A percentile compares a stretch with the other conserved stretches of the same genome.
Conservation (phyloP, 2,888 invertebrate genomes). For the Amblyteles armatorius region DNA sequence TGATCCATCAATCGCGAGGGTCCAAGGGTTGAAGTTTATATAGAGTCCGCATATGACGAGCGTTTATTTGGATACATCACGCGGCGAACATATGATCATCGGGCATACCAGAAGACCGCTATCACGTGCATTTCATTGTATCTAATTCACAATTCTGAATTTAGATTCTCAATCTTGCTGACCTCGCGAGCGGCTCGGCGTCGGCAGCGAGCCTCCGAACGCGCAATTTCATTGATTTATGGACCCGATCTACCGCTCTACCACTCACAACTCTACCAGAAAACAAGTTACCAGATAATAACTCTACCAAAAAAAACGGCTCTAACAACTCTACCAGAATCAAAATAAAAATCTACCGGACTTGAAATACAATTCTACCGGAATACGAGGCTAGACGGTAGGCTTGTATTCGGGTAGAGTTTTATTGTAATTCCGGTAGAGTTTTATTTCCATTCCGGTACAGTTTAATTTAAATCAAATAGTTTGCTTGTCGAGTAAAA, state of each 20-base stretch:
- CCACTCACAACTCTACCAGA: too few relatives aligned
- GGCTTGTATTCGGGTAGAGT: too few relatives aligned
- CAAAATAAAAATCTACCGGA: too few relatives aligned
- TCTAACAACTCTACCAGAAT: too few relatives aligned
- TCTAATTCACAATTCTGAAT: slow-evolving; percentile 1
- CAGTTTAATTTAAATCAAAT: too few relatives aligned
- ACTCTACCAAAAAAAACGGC: too few relatives aligned
- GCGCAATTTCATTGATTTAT: neutral
- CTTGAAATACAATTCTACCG: too few relatives aligned
- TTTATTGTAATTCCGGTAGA: too few relatives aligned
- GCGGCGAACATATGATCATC: slow-evolving; percentile 17
- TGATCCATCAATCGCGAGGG: slow-evolving; percentile 12
- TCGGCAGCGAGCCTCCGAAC: neutral
- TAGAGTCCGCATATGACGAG: neutral
- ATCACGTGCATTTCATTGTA: slow-evolving; percentile 19
- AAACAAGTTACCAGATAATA: too few relatives aligned
- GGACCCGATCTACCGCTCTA: neutral
- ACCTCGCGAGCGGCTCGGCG: neutral
- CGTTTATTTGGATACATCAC: slow-evolving; percentile 15
- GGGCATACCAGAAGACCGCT: neutral
- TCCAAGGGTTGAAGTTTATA: slow-evolving; percentile 29
- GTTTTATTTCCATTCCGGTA: too few relatives aligned
- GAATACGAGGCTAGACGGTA: too few relatives aligned
- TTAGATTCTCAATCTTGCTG: slow-evolving; percentile 7
- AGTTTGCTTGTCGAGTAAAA: neutral